Evolutionary conservation across 2,797 vertebrate species (phyloP).

Genomic region (Xenops minutus): DNA sequence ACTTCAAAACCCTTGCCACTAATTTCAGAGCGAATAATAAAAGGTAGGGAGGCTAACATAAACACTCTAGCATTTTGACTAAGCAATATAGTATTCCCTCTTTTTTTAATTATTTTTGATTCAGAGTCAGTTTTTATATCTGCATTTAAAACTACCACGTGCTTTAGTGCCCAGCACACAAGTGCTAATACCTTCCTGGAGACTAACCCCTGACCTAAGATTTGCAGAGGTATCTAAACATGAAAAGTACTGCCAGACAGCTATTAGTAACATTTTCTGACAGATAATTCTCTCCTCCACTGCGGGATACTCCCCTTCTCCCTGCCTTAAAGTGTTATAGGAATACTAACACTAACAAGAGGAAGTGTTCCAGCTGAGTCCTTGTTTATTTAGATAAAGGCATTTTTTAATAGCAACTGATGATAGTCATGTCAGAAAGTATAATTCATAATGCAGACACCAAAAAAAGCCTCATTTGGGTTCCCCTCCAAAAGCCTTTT

Average conservation of each 20-base stretch:
- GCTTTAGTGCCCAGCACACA: neutral
- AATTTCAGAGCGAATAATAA: neutral
- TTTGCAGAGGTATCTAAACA: neutral
- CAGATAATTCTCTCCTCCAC: neutral
- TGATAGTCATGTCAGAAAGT: neutral
- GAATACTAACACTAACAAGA: neutral
- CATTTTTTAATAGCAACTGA: neutral
- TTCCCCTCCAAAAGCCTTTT: neutral
- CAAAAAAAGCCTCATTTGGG: neutral
- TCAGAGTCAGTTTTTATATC: neutral
- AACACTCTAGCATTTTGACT: neutral
- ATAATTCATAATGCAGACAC: neutral
- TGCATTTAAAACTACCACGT: neutral
- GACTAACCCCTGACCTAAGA: neutral
- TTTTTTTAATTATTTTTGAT: neutral
- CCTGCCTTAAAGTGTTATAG: neutral
- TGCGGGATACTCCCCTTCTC: neutral
- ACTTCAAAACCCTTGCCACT: neutral
- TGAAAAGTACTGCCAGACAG: neutral
- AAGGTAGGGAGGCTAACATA: neutral
- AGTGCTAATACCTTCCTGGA: neutral
- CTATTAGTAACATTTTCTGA: neutral
- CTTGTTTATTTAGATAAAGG: neutral
- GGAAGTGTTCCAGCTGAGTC: neutral
- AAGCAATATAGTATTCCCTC: neutral